Evolutionary conservation across 1,140 invertebrate species (phyloP), one percentile per base, ranked within the genome.

Genomic region (Tribolium castaneum): DNA sequence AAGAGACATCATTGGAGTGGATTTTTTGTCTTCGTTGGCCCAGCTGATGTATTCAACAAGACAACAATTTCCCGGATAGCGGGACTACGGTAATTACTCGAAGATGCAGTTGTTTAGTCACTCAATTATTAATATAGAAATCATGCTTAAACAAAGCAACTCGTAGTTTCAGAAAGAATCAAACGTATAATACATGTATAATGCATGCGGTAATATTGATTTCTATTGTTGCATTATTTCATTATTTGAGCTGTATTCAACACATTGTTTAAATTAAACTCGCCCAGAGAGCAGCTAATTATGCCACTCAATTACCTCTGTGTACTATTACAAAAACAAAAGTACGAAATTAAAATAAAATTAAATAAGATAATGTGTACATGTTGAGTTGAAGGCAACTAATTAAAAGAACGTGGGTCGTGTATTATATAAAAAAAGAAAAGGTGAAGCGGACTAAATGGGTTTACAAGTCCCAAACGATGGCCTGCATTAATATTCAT

Each of bases 401-500:
- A 75, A 75, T 59, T 75, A 75, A 59, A 75, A 75, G 54, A 49
- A 62, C 72, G 72, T 54, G 51, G 51, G 52, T 35, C 10, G 51
- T 22, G 19, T 45, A n/a, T 45, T n/a, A n/a, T 9, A 45, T 10
- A 35, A 66, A 66, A 66, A 66, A 66, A 35, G 25, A 22, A 14
- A 66, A 66, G 59, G 30, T 35, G 30, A 35, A 66, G 12, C 14
- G 39, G 59, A 66, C 59, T 66, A 35, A 66, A 66, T 66, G 59
- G 59, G 59, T 66, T 66, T 66, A 66, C 59, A 66, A 66, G 59
- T 66, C 49, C 39, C 56, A 70, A 70, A 77, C 22, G 49, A 71
- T 66, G 50, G 39, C 12, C 13, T 54, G 35, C 62, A 77, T 77
- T 77, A 77, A 77, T 77, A 77, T 77, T 77, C 75, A 77, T 77